Evolutionary conservation across 2,113 vertebrate genomes (phyloP), one percentile per base, ranked within the genome.

Genomic region (Taxidea taxus): DNA sequence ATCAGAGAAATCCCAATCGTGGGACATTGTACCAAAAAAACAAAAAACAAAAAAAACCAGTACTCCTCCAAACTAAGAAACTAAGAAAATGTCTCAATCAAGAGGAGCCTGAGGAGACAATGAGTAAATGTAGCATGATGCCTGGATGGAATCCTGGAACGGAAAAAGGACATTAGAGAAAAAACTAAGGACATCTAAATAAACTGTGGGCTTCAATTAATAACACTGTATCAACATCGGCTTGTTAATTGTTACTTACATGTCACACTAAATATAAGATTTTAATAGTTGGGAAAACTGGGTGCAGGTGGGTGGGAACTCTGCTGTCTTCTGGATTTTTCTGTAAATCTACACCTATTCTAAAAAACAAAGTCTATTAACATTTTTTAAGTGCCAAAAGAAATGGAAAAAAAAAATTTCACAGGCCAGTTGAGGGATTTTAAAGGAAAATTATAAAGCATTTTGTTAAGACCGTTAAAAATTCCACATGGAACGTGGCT

Each of bases 391-490:
- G 80, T 62, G 49, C 37, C 84, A 94, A 85, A 84, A 51, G 18
- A 70, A 74, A 74, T 42, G 42, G 25, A 54, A 60, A 64, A 75
- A 64, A 74, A 58, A 68, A 83, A 49, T 37, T 21, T 72, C n/a
- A 77, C n/a, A 82, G 62, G 39, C 58, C 44, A 85, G 37, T 16
- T 72, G 64, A 86, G 72, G 47, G 34, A 72, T 77, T 94, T 96
- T 86, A 95, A 97, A 82, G 91, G 47, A 85, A 93, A 82, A 89
- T 86, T 87, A 68, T 64, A 91, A 86, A 58, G 72, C 42, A 29
- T 91, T 94, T 97, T 96, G 72, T 95, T 78, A 62, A 96, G 81
- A n/a, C 90, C 7, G 60, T 95, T 70, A 86, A 82, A 96, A 94
- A 92, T 96, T 91, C 70, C 77, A 75, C n/a, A 14, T 18, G 87